Evolutionary conservation across 2,888 invertebrate genomes (phyloP).

Genomic region (Teleogryllus oceanicus): DNA sequence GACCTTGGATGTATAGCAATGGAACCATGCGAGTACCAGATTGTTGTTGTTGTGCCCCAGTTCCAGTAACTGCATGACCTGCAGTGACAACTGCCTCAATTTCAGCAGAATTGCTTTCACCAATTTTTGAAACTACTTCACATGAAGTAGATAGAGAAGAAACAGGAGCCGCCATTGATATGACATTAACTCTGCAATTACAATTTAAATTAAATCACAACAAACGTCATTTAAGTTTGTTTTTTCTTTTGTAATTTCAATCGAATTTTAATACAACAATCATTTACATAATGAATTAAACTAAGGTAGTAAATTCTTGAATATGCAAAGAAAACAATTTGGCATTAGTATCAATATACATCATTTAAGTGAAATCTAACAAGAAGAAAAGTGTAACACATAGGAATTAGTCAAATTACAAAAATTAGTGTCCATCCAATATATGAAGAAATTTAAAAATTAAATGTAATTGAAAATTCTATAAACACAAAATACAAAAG

Average conservation of each 20-base stretch:
- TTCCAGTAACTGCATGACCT: not conserved
- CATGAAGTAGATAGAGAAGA: slow-evolving; percentile 1
- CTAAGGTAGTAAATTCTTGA: too few relatives aligned
- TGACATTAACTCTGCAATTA: not conserved
- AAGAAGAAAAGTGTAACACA: too few relatives aligned
- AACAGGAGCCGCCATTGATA: slow-evolving; percentile 3
- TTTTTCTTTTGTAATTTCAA: not conserved
- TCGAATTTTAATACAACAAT: not conserved
- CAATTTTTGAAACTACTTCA: slow-evolving; percentile 20
- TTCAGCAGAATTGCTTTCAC: not conserved
- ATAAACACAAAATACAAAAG: too few relatives aligned
- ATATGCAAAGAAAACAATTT: too few relatives aligned
- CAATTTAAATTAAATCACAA: not conserved
- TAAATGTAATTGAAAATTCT: too few relatives aligned
- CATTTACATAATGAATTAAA: too few relatives aligned
- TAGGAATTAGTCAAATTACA: too few relatives aligned
- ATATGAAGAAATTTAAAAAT: too few relatives aligned
- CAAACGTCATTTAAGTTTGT: not conserved
- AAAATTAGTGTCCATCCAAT: too few relatives aligned
- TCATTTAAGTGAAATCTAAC: too few relatives aligned
- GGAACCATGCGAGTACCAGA: slow-evolving; percentile 50
- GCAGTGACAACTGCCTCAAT: not conserved
- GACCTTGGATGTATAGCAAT: slow-evolving; percentile 59
- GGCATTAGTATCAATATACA: too few relatives aligned
- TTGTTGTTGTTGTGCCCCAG: slow-evolving; percentile 10